Evolutionary conservation across 2,797 vertebrate species (phyloP).

Genomic region (Acanthis flammea): DNA sequence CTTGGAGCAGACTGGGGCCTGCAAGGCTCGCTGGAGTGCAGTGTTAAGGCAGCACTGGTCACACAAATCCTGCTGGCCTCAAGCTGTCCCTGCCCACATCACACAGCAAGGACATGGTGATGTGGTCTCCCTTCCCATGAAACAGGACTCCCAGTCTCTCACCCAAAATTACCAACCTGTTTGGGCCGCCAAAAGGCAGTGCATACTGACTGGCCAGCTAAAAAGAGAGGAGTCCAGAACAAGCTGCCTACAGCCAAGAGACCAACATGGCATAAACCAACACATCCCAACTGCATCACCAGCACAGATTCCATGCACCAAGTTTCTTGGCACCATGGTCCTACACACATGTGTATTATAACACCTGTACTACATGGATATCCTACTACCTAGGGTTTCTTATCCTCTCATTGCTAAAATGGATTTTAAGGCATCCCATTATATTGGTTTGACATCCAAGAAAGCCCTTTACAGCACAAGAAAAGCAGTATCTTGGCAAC

Average conservation of each 20-base stretch:
- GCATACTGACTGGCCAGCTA: neutral
- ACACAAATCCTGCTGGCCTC: neutral
- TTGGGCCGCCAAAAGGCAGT: neutral
- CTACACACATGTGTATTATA: neutral
- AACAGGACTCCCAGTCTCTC: neutral
- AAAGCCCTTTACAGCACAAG: neutral
- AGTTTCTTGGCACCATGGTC: neutral
- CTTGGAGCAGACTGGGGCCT: neutral
- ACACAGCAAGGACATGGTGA: neutral
- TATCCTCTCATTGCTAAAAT: neutral
- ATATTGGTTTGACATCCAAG: neutral
- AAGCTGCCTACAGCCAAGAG: neutral
- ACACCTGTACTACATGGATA: neutral
- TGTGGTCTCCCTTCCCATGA: neutral
- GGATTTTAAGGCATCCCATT: neutral
- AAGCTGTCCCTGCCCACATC: neutral
- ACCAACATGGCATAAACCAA: neutral
- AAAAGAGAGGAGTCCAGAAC: neutral
- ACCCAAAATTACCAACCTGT: neutral
- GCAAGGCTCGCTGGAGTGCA: neutral
- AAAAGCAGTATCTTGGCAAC: neutral
- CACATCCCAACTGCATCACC: rapidly evolving
- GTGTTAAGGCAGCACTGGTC: neutral
- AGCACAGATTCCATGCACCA: neutral
- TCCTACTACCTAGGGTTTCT: neutral